Evolutionary conservation across 2,113 vertebrate species (phyloP).

Genomic region (Hemibagrus wyckioides): DNA sequence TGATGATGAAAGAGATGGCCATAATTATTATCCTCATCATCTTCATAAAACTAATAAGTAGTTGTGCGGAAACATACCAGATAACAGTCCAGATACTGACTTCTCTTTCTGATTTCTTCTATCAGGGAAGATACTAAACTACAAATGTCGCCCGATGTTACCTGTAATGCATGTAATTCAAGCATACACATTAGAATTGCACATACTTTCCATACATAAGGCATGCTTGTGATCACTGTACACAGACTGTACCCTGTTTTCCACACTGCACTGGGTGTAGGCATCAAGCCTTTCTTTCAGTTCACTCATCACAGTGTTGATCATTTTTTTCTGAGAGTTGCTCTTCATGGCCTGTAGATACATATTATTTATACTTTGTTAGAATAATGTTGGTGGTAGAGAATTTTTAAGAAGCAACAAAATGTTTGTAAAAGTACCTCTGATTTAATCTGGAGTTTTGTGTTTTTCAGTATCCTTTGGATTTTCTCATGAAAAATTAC

Average conservation of each 20-base stretch:
- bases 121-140: slow-evolving; percentile 65
- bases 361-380: not conserved
- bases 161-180: slow-evolving; percentile 56
- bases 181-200: not conserved
- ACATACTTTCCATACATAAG: not conserved
- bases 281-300: slow-evolving; percentile 43
- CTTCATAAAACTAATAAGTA: not conserved
- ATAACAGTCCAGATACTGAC: slow-evolving; percentile 77
- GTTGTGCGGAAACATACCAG: slow-evolving; percentile 48
- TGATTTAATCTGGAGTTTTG: slow-evolving; percentile 76
- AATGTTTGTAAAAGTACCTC: slow-evolving; percentile 69
- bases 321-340: slow-evolving; percentile 50
- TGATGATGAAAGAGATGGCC: not conserved
- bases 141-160: slow-evolving; percentile 65
- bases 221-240: not conserved
- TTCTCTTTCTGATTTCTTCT: slow-evolving; percentile 72
- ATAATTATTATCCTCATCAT: not conserved
- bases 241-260: slow-evolving; percentile 64
- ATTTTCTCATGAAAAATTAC: slow-evolving; percentile 78
- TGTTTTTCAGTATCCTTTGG: slow-evolving; percentile 65
- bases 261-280: slow-evolving; percentile 53
- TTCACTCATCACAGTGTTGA: slow-evolving; percentile 39
- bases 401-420: not conserved
- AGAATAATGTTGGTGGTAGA: not conserved
- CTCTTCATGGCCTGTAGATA: slow-evolving; percentile 49